Evolutionary conservation across 2,797 vertebrate genomes (phyloP).

Genomic region (Naso thynnoides): DNA sequence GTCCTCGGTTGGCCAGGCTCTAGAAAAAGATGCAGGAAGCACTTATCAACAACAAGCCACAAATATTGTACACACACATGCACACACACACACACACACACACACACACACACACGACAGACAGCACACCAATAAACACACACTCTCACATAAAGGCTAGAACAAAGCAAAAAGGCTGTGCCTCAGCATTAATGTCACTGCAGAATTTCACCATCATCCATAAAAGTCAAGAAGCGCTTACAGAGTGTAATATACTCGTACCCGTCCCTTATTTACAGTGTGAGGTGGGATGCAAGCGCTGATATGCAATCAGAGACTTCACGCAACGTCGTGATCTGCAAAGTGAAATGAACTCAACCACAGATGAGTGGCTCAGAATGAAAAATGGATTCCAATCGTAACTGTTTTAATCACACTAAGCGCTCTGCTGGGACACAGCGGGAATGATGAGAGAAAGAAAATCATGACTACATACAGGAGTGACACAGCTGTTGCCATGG

Average conservation of each 20-base stretch:
- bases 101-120: conserved; percentile 23
- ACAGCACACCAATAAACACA: conserved; percentile 43
- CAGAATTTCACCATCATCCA: conserved; percentile 70
- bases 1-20: conserved; percentile 93
- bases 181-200: conserved; percentile 70
- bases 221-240: conserved; percentile 79
- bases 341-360: conserved; percentile 45
- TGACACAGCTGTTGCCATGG: conserved; percentile 37
- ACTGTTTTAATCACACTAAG: conserved; percentile 62
- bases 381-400: conserved; percentile 65
- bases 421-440: conserved; percentile 38
- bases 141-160: conserved; percentile 35
- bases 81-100: conserved; percentile 35
- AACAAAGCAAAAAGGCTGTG: conserved; percentile 48
- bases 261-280: conserved; percentile 67
- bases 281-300: conserved; percentile 50
- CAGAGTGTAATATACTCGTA: conserved; percentile 61
- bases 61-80: conserved; percentile 14
- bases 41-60: conserved; percentile 77
- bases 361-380: conserved; percentile 58
- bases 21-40: conserved; percentile 87
- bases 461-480: conserved; percentile 33
- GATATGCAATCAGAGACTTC: conserved; percentile 73
- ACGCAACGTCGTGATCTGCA: conserved; percentile 51
- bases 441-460: conserved; percentile 35